phyloP scores from a whole-genome alignment of 2,113 vertebrate genomes.

The Scopus umbretta region DNA sequence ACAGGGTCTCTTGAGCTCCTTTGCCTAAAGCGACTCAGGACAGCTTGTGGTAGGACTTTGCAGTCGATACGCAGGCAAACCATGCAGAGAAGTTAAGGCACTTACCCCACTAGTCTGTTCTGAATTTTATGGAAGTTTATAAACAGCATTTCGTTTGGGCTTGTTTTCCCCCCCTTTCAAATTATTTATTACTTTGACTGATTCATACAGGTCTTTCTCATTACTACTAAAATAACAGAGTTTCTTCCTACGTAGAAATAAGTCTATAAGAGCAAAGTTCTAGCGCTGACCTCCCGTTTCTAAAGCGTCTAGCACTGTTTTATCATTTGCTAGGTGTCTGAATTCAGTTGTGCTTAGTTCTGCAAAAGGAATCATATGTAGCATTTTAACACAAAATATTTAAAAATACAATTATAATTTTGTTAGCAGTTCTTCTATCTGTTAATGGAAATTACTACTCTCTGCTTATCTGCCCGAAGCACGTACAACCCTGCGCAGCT shows the following conservation, averaged over 20 bases:
- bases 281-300: neutral
- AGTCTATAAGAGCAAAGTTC: neutral
- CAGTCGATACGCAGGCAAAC: neutral
- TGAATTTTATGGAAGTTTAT: neutral
- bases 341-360: neutral
- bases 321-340: neutral
- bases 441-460: neutral
- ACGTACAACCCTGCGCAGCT: neutral
- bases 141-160: neutral
- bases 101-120: neutral
- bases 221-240: neutral
- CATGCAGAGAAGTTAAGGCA: neutral
- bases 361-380: neutral
- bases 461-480: neutral
- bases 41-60: neutral
- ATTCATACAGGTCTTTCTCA: neutral
- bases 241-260: neutral
- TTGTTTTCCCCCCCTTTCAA: neutral
- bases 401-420: neutral
- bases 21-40: neutral
- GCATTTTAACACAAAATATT: neutral
- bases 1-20: neutral
- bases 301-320: neutral
- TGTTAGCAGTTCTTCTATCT: neutral
- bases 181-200: neutral